These are phyloP conservation scores for Caretta caretta DNA, from an alignment of 2,113 vertebrate species.

Conservation along the genomic window DNA sequence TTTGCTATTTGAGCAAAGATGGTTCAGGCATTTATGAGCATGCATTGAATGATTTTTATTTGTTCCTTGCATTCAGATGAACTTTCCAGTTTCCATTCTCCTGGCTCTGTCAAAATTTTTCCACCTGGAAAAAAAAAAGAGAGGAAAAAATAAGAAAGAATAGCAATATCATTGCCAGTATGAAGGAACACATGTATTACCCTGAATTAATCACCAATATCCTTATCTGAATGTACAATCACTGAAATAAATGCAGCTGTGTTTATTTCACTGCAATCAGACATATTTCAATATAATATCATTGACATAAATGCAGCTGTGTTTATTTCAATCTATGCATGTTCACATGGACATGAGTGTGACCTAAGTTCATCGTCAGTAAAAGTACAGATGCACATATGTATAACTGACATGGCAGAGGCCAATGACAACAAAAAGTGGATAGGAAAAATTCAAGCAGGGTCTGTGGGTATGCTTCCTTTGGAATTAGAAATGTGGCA, in stretches of 20 bases:
- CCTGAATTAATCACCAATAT: conserved; percentile 50
- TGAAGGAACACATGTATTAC: conserved; percentile 66
- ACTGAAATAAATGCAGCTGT: conserved; percentile 75
- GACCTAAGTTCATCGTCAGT: conserved; percentile 25
- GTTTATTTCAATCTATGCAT: conserved; percentile 67
- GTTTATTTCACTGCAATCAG: conserved; percentile 74
- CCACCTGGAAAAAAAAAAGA: conserved; percentile 68
- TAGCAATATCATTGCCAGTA: conserved; percentile 63
- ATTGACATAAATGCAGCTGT: conserved; percentile 70
- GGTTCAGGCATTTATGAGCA: neutral
- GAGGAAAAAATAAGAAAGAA: conserved; percentile 61
- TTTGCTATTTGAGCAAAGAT: neutral
- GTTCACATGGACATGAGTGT: conserved; percentile 68
- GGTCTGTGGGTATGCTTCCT: neutral
- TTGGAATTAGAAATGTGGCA: neutral
- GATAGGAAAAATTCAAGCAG: neutral
- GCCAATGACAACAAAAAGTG: neutral
- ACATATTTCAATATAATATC: conserved; percentile 74
- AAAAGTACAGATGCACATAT: neutral
- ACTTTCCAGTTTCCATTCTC: conserved; percentile 52
- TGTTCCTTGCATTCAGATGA: neutral
- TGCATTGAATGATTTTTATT: neutral
- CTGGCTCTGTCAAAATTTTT: conserved; percentile 52
- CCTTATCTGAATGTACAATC: conserved; percentile 73
- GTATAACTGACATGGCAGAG: neutral